phyloP scores from a whole-genome alignment of 2,888 invertebrate species.

The Cheilosia scutellata region DNA sequence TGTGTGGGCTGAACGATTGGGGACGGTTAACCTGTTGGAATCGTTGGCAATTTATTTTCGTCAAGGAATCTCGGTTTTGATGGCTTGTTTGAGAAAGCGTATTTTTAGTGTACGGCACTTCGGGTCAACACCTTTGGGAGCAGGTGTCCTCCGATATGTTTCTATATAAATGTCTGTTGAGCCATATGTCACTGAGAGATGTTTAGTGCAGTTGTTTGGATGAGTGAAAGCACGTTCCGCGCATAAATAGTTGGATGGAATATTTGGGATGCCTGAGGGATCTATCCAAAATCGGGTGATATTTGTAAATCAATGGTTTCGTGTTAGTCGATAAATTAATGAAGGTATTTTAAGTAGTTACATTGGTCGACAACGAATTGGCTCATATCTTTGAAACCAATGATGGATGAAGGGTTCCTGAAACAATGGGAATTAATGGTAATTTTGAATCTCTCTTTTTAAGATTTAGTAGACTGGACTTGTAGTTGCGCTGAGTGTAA shows the following conservation, averaged over 20 bases:
- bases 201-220: slow-evolving; percentile 30
- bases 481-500: no score
- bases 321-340: slow-evolving; percentile 2
- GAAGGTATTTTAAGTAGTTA: background rate
- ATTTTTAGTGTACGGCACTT: slow-evolving; percentile 51
- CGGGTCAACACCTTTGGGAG: slow-evolving; percentile 58
- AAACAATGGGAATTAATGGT: no score
- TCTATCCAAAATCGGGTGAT: slow-evolving; percentile 21
- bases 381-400: background rate
- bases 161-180: background rate
- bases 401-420: no score
- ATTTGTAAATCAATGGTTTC: slow-evolving; percentile 10
- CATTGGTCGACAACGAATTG: no score
- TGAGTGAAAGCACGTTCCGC: slow-evolving; percentile 19
- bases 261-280: slow-evolving; percentile 24
- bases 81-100: slow-evolving; percentile 46
- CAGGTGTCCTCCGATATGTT: slow-evolving; percentile 63
- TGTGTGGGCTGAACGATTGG: slow-evolving; percentile 54
- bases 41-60: slow-evolving; percentile 71
- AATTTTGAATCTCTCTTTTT: no score
- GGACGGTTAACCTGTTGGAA: slow-evolving; percentile 73
- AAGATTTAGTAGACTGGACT: no score
- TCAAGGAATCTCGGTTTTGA: slow-evolving; percentile 70
- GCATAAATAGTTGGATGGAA: slow-evolving; percentile 17
- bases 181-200: slow-evolving; percentile 42